Base-by-base conservation (phyloP, 2,113 vertebrate species). In the Osmerus mordax region DNA sequence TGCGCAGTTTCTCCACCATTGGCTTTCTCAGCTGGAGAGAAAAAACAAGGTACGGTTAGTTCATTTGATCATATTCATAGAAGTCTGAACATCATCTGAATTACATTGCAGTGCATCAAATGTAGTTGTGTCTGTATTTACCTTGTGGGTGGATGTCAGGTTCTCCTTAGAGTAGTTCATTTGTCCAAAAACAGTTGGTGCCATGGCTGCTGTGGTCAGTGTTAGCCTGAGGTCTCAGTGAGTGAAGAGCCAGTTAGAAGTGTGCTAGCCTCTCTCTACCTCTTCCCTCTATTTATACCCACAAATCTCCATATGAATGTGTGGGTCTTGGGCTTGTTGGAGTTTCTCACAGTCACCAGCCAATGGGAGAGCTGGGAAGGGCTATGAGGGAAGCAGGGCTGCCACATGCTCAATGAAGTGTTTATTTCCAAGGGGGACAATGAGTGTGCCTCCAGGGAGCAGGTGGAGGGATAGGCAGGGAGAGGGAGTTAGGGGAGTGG, bases 391-490 rank as follows among this genome's bases (percentile, higher is more conserved):
- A 82, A 77, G 84, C 87, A 70, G 85, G 84, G 83, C 88, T 84
- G 88, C 88, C 90, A 91, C 90, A 89, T 88, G 90, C 87, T 91
- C 88, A 90, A 89, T 91, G 82, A 89, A 90, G 87, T 91, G 89
- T 89, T 89, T 88, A 91, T 88, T 82, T 88, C 87, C 21, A 56
- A n/a, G 54, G 54, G 80, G 86, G 86, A 87, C 87, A 89, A 89
- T 88, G 86, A 84, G 78, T 76, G 84, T 85, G 84, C 84, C 89
- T 89, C 89, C 65, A 78, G 87, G 87, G 89, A 92, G 90, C 92
- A 93, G 92, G 90, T 93, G 92, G 86, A 90, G 87, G 87, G 87
- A 86, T 81, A 86, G 82, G 76, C 59, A 54, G 64, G 75, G 78
- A 56, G 66, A 64, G 12, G 69, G 68, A 68, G 71, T 67, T 6